These are phyloP conservation scores for Semotilus atromaculatus DNA, from an alignment of 2,797 vertebrate species.

Conservation along the genomic window DNA sequence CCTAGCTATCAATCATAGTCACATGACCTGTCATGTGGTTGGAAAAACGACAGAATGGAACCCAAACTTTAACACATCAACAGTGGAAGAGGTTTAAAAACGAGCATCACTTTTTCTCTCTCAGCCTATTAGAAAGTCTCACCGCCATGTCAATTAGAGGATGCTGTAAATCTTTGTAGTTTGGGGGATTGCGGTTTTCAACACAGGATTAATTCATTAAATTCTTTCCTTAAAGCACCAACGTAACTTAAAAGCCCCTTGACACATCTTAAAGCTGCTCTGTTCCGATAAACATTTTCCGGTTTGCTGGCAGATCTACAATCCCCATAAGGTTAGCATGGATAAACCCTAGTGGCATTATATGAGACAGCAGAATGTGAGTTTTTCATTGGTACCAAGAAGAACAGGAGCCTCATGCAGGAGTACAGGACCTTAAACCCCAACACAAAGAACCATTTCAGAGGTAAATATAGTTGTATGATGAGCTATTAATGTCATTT, in stretches of 20 bases:
- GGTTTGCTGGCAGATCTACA: conserved; percentile 23
- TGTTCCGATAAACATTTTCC: not conserved
- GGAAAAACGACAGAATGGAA: conserved; percentile 21
- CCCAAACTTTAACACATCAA: conserved; percentile 7
- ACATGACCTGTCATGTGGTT: conserved; percentile 27
- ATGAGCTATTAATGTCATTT: not conserved
- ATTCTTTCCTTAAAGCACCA: conserved; percentile 29
- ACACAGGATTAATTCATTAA: conserved; percentile 19
- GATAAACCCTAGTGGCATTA: not conserved
- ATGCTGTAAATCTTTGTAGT: not conserved
- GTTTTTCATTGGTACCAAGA: not conserved
- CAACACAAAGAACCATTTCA: not conserved
- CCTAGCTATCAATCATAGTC: conserved; percentile 40
- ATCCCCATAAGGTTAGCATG: not conserved
- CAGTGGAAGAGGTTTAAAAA: conserved; percentile 8
- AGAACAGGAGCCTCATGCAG: not conserved
- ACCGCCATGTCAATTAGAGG: not conserved
- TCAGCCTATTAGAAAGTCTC: not conserved
- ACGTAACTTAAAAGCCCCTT: conserved; percentile 24
- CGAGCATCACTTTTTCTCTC: not conserved
- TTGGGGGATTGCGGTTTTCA: conserved; percentile 13
- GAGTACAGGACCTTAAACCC: not conserved
- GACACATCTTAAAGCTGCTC: conserved; percentile 29
- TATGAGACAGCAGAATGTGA: not conserved
- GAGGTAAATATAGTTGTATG: not conserved